Percentiles rank a stretch among this genome's conserved stretches.
Evolutionary conservation across 2,888 invertebrate genomes (phyloP).

Genomic region (Boloria euphrosyne): DNA sequence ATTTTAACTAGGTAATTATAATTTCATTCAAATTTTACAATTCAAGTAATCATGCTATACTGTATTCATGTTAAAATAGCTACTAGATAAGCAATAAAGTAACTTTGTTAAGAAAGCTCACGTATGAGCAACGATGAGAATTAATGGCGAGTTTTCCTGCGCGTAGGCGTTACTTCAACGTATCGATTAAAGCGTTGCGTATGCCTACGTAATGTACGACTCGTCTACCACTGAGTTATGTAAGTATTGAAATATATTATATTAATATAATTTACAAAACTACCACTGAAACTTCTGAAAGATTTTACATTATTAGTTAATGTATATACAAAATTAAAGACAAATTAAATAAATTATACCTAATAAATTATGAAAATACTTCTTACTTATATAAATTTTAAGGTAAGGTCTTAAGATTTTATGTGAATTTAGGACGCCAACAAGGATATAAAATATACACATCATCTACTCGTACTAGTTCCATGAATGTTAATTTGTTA

Average conservation of each 20-base stretch:
- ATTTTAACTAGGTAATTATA: neutral
- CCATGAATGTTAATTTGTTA: no score
- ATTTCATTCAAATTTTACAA: neutral
- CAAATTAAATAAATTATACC: no score
- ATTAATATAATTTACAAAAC: neutral
- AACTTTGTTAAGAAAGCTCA: conserved; percentile 10
- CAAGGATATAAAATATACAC: no score
- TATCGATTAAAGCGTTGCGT: conserved; percentile 20
- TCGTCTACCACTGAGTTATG: conserved; percentile 10
- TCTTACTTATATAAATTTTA: no score
- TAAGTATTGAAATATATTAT: conserved; percentile 6
- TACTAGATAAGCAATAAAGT: neutral
- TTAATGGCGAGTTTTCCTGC: conserved; percentile 22
- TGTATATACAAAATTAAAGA: no score
- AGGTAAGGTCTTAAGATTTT: no score
- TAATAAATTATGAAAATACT: no score
- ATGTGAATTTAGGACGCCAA: no score
- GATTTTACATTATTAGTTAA: no score
- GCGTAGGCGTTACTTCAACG: conserved; percentile 26
- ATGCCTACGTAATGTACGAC: conserved; percentile 25
- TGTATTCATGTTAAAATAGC: no score
- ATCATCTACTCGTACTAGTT: no score
- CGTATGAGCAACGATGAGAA: conserved; percentile 15
- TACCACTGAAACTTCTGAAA: neutral
- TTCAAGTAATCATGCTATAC: no score